Percentiles rank a stretch among this genome's conserved stretches.
phyloP scores from a whole-genome alignment of 1,140 invertebrate genomes.

The Macrocentrus cingulum region DNA sequence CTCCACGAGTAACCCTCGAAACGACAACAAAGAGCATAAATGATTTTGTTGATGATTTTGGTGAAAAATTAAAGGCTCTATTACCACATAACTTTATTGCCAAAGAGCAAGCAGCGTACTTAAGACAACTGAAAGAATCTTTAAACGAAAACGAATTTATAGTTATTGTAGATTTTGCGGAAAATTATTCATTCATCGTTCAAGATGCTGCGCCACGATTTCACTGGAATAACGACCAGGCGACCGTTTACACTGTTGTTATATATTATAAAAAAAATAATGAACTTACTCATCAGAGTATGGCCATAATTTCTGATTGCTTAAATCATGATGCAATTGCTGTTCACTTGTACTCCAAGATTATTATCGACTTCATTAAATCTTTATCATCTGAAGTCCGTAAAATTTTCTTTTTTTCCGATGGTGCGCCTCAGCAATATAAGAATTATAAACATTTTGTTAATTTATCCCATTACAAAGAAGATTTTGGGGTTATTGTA shows the following conservation, averaged over 20 bases:
- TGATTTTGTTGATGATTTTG: constrained; percentile 26
- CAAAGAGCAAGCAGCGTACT: constrained; percentile 27
- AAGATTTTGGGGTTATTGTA: not conserved
- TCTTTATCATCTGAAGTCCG: not conserved
- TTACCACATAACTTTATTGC: constrained; percentile 33
- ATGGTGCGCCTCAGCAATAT: constrained; percentile 6
- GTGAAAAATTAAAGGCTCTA: constrained; percentile 13
- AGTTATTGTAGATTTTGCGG: constrained; percentile 37
- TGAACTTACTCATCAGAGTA: not conserved
- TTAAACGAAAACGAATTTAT: constrained; percentile 22
- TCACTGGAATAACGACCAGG: constrained; percentile 39
- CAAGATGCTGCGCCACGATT: constrained; percentile 39
- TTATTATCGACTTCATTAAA: not conserved
- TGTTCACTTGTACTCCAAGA: not conserved
- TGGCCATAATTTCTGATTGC: not conserved
- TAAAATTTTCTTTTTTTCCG: constrained; percentile 2
- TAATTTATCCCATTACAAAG: not conserved
- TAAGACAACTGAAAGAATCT: constrained; percentile 26
- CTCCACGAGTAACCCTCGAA: constrained; percentile 23
- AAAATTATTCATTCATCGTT: constrained; percentile 42
- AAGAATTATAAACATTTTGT: constrained; percentile 10
- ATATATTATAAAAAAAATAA: constrained; percentile 1
- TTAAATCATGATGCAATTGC: constrained; percentile 7
- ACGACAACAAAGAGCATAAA: constrained; percentile 14
- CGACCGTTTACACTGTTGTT: constrained; percentile 20